These are phyloP conservation scores for Temnothorax longispinosus DNA, from an alignment of 1,140 invertebrate genomes.

Conservation along the genomic window DNA sequence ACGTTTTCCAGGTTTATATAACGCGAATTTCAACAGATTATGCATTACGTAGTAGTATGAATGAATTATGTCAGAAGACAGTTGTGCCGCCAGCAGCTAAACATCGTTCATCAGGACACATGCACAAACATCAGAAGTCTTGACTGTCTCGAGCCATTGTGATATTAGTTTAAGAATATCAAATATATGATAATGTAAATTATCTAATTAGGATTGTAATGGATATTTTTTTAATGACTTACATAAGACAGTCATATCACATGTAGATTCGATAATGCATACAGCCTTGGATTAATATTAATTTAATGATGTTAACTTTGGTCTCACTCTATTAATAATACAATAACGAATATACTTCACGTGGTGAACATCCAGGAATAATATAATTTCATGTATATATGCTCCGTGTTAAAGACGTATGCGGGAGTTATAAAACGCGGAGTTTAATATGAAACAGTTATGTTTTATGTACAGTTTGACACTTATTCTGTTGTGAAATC, in stretches of 20 bases:
- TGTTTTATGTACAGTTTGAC: slow-evolving; percentile 67
- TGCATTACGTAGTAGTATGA: slow-evolving; percentile 60
- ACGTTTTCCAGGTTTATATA: slow-evolving; percentile 70
- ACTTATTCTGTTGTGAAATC: slow-evolving; percentile 64
- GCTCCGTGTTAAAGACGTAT: slow-evolving; percentile 51
- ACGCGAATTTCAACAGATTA: slow-evolving; percentile 58
- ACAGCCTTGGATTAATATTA: slow-evolving; percentile 62
- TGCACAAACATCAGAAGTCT: slow-evolving; percentile 76
- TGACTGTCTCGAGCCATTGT: slow-evolving; percentile 83
- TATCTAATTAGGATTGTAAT: slow-evolving; percentile 73
- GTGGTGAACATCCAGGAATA: slow-evolving; percentile 63
- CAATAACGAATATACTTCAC: slow-evolving; percentile 57
- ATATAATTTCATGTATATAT: slow-evolving; percentile 73
- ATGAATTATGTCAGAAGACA: slow-evolving; percentile 16
- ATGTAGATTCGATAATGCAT: slow-evolving; percentile 64
- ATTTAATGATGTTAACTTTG: slow-evolving; percentile 67
- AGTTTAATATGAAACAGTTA: slow-evolving; percentile 62
- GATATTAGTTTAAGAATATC: slow-evolving; percentile 83
- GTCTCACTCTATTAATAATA: slow-evolving; percentile 63
- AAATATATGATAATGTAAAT: slow-evolving; percentile 75
- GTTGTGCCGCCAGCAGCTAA: not conserved
- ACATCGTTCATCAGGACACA: slow-evolving; percentile 58
- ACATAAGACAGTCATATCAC: slow-evolving; percentile 70
- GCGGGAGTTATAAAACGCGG: slow-evolving; percentile 6
- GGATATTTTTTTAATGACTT: slow-evolving; percentile 81